Percentiles rank a stretch among this genome's conserved stretches.
phyloP scores from a whole-genome alignment of 2,888 invertebrate species.

The Cephus pulcher region DNA sequence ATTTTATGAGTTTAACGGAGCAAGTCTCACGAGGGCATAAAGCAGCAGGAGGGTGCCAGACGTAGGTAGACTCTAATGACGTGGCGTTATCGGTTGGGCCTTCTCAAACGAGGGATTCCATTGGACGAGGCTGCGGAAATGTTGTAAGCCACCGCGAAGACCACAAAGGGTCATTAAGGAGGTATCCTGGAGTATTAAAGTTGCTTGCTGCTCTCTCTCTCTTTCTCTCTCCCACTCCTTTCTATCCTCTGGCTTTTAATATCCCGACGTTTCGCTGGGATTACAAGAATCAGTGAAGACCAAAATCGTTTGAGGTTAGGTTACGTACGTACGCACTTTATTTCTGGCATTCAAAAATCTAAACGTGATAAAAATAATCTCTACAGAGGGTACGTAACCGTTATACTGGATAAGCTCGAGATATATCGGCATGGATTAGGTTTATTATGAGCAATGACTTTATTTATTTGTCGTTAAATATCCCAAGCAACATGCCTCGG shows the following conservation, averaged over 20 bases:
- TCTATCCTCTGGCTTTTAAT: neutral
- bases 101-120: neutral
- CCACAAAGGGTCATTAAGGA: constrained; percentile 25
- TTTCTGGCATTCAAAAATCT: neutral
- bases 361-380: neutral
- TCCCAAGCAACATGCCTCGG: neutral
- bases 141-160: constrained; percentile 12
- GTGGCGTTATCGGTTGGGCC: neutral
- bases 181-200: neutral
- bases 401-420: neutral
- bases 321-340: neutral
- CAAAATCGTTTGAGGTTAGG: neutral
- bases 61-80: constrained; percentile 24
- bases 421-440: neutral
- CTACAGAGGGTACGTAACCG: neutral
- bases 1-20: constrained; percentile 41
- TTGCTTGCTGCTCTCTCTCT: neutral
- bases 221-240: neutral
- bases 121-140: neutral
- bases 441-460: neutral
- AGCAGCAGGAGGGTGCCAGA: constrained; percentile 42
- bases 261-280: neutral
- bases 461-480: neutral
- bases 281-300: neutral
- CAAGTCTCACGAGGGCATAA: constrained; percentile 31